Percentiles rank a stretch among this genome's conserved stretches.
These are phyloP conservation scores for Otus sunia DNA, from an alignment of 2,113 vertebrate genomes.

Conservation along the genomic window DNA sequence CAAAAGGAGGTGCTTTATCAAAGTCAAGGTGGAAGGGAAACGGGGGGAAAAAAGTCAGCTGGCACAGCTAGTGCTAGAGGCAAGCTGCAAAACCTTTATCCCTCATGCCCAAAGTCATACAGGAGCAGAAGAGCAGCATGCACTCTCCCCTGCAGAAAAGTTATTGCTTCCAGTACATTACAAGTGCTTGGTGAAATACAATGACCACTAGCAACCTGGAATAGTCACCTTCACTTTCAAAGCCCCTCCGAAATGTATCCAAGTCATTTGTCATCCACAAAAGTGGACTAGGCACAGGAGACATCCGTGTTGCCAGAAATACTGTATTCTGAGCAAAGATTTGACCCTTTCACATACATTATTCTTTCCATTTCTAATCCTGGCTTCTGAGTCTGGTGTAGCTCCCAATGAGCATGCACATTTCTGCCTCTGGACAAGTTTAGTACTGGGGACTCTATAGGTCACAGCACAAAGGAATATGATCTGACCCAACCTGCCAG, in stretches of 20 bases:
- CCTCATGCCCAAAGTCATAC: neutral
- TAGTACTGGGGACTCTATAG: neutral
- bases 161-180: neutral
- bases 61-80: neutral
- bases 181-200: neutral
- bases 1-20: slow-evolving; percentile 19
- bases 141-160: neutral
- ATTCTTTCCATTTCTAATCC: neutral
- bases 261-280: neutral
- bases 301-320: neutral
- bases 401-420: neutral
- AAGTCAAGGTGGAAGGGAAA: neutral
- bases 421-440: neutral
- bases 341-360: neutral
- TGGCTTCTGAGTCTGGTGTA: neutral
- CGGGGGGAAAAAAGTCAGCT: neutral
- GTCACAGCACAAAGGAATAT: neutral
- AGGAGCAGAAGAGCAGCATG: neutral
- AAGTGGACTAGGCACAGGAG: neutral
- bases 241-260: neutral
- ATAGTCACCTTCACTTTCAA: neutral
- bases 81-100: neutral
- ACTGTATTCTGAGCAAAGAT: neutral
- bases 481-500: neutral
- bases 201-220: neutral